Evolutionary conservation across 2,797 vertebrate genomes (phyloP), one percentile per base, ranked within the genome.

Genomic region (Pyrocephalus nanus): DNA sequence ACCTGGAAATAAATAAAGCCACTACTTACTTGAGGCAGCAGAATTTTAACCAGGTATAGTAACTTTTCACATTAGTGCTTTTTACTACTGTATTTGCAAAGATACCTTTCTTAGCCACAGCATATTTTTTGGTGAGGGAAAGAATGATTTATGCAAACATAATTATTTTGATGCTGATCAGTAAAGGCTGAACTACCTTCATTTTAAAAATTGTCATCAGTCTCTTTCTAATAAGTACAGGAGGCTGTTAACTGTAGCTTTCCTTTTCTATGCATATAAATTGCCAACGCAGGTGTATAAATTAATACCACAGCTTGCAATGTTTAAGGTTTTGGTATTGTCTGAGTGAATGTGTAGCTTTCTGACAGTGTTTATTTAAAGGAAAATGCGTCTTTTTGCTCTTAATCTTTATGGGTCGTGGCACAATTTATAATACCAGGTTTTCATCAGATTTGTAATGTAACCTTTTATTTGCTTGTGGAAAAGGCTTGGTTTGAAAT

Each of bases 1-100:
- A 99, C 77, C 96, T 99, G 92, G 99, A 99, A 97, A 99, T 99
- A 96, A 99, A 99, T 98, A 99, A 99, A 98, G 99, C 99, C 80
- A 99, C 99, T 95, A 99, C 99, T 47, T 99, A 99, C 95, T 97
- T 99, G 90, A 98, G 99, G 95, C 99, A 99, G 96, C 99, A 98
- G 95, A 99, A 99, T 96, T 99, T 99, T 95, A 99, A 98, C 75
- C 99, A 99, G 98, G 99, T 99, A 97, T 42, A 97, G 97, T 96
- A 74, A 79, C 71, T 80, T 79, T n/a, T 66, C 16, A 36, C 58
- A 8, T 73, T 53, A 23, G 5, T 88, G 45, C 58, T 71, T 89
- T 66, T 76, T n/a, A 82, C 26, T 55, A 40, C 12, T 45, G 8
- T 78, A 30, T 81, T 86, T 65, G 12, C 15, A 73, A 29, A 30